Evolutionary conservation across 2,113 vertebrate species (phyloP).

Genomic region (Mionectes macconnelli): DNA sequence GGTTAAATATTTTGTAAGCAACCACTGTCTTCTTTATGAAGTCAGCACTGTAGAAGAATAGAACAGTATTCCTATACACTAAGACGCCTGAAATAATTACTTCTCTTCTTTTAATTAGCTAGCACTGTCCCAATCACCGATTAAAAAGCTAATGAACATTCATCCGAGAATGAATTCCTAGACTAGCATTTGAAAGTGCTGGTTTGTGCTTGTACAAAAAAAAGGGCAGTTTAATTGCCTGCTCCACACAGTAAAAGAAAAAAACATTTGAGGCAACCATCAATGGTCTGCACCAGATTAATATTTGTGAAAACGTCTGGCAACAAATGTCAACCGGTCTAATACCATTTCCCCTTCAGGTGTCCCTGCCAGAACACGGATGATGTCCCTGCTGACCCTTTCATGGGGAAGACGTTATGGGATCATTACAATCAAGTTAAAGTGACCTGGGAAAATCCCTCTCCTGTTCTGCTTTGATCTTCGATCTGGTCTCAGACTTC

Average conservation of each 20-base stretch:
- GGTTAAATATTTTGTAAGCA: slow-evolving; percentile 9
- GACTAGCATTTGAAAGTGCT: background rate
- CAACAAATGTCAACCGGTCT: background rate
- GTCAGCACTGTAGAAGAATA: background rate
- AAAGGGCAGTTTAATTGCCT: background rate
- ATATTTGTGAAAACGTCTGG: background rate
- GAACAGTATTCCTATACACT: background rate
- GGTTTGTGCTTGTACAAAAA: background rate
- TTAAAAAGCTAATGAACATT: background rate
- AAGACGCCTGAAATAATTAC: background rate
- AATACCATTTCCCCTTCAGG: slow-evolving; percentile 28
- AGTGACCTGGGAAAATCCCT: background rate
- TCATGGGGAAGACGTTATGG: background rate
- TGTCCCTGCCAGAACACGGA: background rate
- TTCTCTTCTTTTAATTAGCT: background rate
- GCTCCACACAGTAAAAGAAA: background rate
- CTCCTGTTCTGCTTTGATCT: background rate
- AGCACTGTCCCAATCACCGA: background rate
- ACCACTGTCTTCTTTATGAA: background rate
- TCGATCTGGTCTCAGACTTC: background rate
- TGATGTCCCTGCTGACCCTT: background rate
- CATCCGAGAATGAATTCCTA: background rate
- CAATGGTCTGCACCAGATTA: background rate
- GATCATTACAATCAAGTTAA: background rate
- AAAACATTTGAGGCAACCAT: background rate